Base-by-base conservation (phyloP, 1,140 invertebrate species). In the Pseudomyrmex gracilis region DNA sequence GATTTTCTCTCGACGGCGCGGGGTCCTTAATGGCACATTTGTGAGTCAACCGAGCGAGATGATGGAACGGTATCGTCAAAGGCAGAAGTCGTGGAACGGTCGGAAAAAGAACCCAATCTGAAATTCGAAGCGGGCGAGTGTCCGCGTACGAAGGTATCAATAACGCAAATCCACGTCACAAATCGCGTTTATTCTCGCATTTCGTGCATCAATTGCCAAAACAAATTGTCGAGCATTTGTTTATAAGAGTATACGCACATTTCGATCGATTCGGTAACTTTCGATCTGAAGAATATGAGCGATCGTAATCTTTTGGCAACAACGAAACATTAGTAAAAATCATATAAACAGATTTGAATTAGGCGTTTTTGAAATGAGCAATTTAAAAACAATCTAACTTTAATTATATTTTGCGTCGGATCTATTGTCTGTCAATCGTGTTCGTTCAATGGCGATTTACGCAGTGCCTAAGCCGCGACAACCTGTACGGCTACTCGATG, bases 1-100 rank as follows among this genome's bases (percentile, higher is more conserved):
- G 67, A 83, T 74, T 61, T 83, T 49, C 63, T 85, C 70, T 34
- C 5, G 34, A 34, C 34, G 34, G 34, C 80, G 67, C 43, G 24
- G 55, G 63, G 77, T 67, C 73, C 82, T 86, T 87, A 85, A 90
- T 87, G 85, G 85, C 66, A 63, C 83, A 85, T 87, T 89, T 87
- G 85, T 76, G 83, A 87, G 74, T 73, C 86, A 90, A 84, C 88
- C 78, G 71, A 82, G 83, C 84, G 84, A 86, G 86, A 90, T 90
- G 89, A 90, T 90, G 88, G 88, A 90, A 86, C 84, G 86, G 53
- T 24, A 73, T 85, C 84, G 88, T 86, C 85, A 84, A 63, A 76
- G 82, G 85, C 87, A 89, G 77, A 82, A 89, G 86, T 60, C 61
- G 77, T 43, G 67, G 43, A 67, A 57, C 20, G 77, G 17, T 66